Percentiles rank a stretch among this genome's conserved stretches.
phyloP scores from a whole-genome alignment of 2,113 vertebrate genomes.

The Onychostoma macrolepis region DNA sequence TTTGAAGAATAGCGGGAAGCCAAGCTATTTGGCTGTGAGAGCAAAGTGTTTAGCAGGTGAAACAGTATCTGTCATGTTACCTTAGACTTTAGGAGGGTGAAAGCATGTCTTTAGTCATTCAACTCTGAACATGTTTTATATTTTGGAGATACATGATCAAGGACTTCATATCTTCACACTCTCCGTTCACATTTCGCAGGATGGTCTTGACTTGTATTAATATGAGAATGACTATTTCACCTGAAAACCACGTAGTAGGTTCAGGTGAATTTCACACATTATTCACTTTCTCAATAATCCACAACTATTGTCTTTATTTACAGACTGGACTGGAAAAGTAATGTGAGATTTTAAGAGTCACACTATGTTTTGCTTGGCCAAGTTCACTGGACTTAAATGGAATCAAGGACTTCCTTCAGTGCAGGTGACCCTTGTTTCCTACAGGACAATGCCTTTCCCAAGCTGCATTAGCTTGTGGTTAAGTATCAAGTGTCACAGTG shows the following conservation, averaged over 20 bases:
- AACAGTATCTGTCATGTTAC: constrained; percentile 50
- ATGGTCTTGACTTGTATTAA: background rate
- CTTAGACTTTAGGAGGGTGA: constrained; percentile 30
- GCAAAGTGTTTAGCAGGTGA: constrained; percentile 51
- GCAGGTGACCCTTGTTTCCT: constrained; percentile 67
- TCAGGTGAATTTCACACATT: constrained; percentile 29
- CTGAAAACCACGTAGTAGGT: background rate
- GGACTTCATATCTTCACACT: background rate
- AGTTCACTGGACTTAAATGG: constrained; percentile 71
- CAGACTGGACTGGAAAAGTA: constrained; percentile 53
- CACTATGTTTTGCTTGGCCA: constrained; percentile 68
- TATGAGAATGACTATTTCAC: background rate
- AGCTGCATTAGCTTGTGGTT: constrained; percentile 58
- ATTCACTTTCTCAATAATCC: constrained; percentile 33
- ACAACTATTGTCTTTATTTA: constrained; percentile 37
- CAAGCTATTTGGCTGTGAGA: constrained; percentile 17
- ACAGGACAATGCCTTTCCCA: constrained; percentile 49
- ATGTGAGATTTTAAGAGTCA: constrained; percentile 63
- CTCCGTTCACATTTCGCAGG: background rate
- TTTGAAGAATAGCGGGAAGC: constrained; percentile 41
- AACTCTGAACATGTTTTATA: constrained; percentile 5
- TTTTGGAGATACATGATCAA: constrained; percentile 1
- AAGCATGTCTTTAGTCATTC: background rate
- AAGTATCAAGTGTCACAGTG: constrained; percentile 61
- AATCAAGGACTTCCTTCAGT: constrained; percentile 62